Percentiles rank a stretch among this genome's conserved stretches.
These are phyloP conservation scores for Epistrophe grossulariae DNA, from an alignment of 2,888 invertebrate species.

Conservation along the genomic window DNA sequence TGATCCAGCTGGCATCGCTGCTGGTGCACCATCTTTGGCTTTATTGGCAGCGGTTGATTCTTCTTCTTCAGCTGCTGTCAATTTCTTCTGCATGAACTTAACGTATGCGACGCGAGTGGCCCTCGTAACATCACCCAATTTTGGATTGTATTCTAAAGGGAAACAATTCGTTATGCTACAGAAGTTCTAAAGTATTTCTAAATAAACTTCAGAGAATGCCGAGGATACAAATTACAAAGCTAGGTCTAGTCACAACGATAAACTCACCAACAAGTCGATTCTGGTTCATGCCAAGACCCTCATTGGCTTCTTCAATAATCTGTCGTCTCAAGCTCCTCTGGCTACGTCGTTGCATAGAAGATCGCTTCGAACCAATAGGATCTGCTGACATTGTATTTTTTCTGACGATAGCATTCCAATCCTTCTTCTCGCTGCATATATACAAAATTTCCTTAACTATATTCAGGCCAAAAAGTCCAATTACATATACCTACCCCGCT, in stretches of 20 bases:
- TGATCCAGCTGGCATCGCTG: conserved; percentile 50
- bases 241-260: not conserved
- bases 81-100: conserved; percentile 92
- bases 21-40: conserved; percentile 59
- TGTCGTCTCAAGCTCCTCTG: conserved; percentile 90
- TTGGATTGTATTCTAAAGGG: conserved; percentile 91
- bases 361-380: conserved; percentile 91
- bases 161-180: no score
- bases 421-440: conserved; percentile 85
- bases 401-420: conserved; percentile 93
- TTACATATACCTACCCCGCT: conserved; percentile 77
- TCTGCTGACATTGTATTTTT: conserved; percentile 88
- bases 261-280: conserved; percentile 88
- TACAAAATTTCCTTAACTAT: not conserved
- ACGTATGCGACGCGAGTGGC: conserved; percentile 93
- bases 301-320: conserved; percentile 88
- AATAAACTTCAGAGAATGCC: no score
- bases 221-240: no score
- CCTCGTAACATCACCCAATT: conserved; percentile 89
- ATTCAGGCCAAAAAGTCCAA: not conserved
- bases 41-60: conserved; percentile 75
- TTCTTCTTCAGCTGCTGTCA: conserved; percentile 85
- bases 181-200: no score
- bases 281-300: conserved; percentile 88
- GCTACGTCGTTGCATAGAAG: conserved; percentile 87